Percentiles rank a stretch among this genome's conserved stretches.
Evolutionary conservation across 2,113 vertebrate genomes (phyloP).

Genomic region (Noturus placidus): DNA sequence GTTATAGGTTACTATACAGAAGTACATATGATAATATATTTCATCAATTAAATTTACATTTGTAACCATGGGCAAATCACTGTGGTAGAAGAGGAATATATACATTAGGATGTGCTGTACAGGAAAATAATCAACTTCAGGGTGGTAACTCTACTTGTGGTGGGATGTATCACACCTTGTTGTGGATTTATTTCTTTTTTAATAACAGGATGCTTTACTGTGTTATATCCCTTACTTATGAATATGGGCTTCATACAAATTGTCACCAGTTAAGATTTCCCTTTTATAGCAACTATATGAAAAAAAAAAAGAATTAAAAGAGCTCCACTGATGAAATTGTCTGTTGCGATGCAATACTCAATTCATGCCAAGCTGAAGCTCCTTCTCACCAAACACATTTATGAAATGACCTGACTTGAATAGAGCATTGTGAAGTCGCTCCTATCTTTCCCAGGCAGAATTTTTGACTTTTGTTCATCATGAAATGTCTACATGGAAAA

Average conservation of each 20-base stretch:
- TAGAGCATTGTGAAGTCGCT: slow-evolving; percentile 27
- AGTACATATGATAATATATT: neutral
- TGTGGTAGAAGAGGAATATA: neutral
- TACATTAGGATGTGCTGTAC: neutral
- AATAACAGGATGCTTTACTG: neutral
- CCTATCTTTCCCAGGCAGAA: neutral
- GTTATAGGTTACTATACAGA: neutral
- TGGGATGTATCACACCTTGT: neutral
- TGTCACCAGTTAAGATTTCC: neutral
- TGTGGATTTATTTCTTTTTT: neutral
- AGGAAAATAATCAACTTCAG: neutral
- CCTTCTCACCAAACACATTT: slow-evolving; percentile 2
- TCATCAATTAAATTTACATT: neutral
- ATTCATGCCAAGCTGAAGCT: neutral
- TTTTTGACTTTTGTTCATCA: neutral
- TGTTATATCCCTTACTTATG: neutral
- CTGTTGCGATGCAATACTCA: neutral
- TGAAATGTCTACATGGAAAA: slow-evolving; percentile 14
- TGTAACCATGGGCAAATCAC: neutral
- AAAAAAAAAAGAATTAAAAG: neutral
- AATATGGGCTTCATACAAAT: neutral
- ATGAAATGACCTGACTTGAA: neutral
- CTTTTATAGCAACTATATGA: neutral
- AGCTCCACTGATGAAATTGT: neutral
- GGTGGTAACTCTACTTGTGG: neutral